Evolutionary conservation across 2,797 vertebrate species (phyloP), one percentile per base, ranked within the genome.

Genomic region (Apogon talboti): DNA sequence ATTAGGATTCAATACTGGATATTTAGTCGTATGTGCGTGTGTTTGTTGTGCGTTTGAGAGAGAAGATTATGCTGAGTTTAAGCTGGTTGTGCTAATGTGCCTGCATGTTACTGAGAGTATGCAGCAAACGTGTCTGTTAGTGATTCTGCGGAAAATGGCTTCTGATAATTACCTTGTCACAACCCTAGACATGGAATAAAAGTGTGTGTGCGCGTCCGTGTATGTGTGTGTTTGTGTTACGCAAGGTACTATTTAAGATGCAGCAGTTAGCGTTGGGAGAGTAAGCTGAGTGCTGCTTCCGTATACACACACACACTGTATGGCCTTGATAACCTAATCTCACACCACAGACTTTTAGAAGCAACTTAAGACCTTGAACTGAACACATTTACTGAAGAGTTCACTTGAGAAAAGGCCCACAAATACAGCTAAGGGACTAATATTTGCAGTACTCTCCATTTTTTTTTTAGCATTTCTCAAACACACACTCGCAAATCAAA

Each of bases 151-250:
- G 62, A 79, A 86, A 86, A 85, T 72, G 74, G 78, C 71, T 75
- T 82, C 61, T 81, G 70, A 87, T 92, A 90, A 92, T 91, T 88
- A 89, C 73, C 52, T 79, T 84, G 82, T 82, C 82, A 83, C 78
- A 89, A 73, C 54, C 75, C 56, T 65, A 64, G 63, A 78, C 54
- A 57, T 4, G 1, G 41, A 69, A 61, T 18, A 52, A 19, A 55
- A 48, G 40, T 33, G n/a, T 44, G 19, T 37, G 54, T 54, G 63
- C 48, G 35, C 48, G 35, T 63, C 38, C 4, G 14, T 53, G 52
- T 35, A 42, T 33, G 11, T 35, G 18, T 44, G 28, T 53, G 46
- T 67, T 56, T 62, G 37, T 24, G 37, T 12, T 35, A 6, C 19
- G 1, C 16, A 41, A 60, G 11, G 28, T 40, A 66, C 59, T 46